These are phyloP conservation scores for Cephalotes varians DNA, from an alignment of 2,888 invertebrate genomes.

Conservation along the genomic window DNA sequence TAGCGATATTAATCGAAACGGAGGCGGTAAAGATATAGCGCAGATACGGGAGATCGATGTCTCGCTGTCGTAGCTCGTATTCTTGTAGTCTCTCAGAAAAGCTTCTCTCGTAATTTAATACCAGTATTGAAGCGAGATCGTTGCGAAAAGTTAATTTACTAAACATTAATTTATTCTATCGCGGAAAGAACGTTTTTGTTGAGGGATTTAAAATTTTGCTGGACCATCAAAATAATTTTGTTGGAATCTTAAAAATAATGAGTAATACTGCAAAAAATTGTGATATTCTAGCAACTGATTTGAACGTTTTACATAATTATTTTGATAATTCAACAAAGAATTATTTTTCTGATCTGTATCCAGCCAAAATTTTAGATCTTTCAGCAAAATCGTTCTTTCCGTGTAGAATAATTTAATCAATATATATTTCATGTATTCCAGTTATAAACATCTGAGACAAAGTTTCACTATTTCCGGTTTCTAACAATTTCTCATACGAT, in stretches of 20 bases:
- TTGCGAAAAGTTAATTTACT: neutral
- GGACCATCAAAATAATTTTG: no score
- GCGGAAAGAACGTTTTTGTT: no score
- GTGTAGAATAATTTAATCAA: neutral
- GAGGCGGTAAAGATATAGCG: constrained; percentile 36
- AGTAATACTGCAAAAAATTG: no score
- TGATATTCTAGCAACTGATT: no score
- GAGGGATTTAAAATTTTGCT: no score
- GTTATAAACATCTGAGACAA: neutral
- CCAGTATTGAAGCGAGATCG: neutral
- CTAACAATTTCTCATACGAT: neutral
- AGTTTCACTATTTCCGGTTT: neutral
- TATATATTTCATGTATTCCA: neutral
- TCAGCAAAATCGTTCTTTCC: no score
- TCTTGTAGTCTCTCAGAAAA: neutral
- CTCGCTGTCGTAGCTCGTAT: neutral
- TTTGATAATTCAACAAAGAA: no score
- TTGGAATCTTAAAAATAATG: no score
- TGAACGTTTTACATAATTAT: no score
- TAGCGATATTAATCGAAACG: constrained; percentile 44
- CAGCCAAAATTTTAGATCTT: no score
- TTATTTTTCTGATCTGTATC: no score
- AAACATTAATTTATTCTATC: neutral
- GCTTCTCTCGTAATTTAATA: neutral
- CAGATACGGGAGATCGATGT: constrained; percentile 15